These are phyloP conservation scores for Zonotrichia leucophrys DNA, from an alignment of 2,113 vertebrate species.

Conservation along the genomic window DNA sequence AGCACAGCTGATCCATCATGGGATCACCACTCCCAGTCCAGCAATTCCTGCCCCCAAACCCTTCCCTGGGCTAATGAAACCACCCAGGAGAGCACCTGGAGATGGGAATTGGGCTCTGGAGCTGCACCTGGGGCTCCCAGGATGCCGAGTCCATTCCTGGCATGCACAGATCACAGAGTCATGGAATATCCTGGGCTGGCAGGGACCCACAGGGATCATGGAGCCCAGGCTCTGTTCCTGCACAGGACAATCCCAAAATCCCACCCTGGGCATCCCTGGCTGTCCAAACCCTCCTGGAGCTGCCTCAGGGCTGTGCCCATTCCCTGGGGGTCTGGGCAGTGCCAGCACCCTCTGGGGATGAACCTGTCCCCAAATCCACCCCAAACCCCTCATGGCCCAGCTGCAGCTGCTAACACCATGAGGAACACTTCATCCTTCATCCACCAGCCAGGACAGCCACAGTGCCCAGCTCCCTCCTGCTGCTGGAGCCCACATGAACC, in stretches of 20 bases:
- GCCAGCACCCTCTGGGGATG: neutral
- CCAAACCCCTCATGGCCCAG: rapidly evolving
- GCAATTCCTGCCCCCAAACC: neutral
- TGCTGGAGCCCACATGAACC: neutral
- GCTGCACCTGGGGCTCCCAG: neutral
- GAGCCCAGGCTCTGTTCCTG: neutral
- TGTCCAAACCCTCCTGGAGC: neutral
- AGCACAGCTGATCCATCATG: neutral
- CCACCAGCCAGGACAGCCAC: neutral
- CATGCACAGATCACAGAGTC: neutral
- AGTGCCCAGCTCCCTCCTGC: neutral
- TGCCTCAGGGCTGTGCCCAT: neutral
- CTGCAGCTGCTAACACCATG: neutral
- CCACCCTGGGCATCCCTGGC: neutral
- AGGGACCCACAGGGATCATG: neutral
- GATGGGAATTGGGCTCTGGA: neutral
- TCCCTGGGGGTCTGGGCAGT: neutral
- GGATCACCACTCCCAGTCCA: neutral
- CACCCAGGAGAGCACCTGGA: neutral
- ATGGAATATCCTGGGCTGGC: rapidly evolving
- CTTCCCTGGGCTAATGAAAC: neutral
- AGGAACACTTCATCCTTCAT: neutral
- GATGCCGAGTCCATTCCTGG: neutral
- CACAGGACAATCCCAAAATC: neutral
- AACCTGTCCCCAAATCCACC: rapidly evolving